Evolutionary conservation across 2,888 invertebrate genomes (phyloP).

Genomic region (Caenorhabditis doughertyi): DNA sequence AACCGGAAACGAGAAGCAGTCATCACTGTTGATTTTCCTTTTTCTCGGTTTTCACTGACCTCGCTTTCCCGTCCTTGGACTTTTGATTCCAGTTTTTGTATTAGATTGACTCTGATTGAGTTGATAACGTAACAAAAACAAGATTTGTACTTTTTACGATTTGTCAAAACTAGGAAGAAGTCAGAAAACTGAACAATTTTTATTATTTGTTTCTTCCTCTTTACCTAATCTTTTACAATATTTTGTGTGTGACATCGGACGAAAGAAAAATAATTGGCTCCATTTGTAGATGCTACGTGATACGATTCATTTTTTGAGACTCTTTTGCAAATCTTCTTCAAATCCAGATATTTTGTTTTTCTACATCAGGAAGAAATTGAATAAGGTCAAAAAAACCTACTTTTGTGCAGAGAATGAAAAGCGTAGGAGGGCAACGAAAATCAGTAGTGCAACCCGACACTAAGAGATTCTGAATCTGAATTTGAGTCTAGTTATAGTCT

Average conservation of each 20-base stretch:
- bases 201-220: background rate
- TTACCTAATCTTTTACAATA: background rate
- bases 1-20: slow-evolving; percentile 3
- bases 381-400: slow-evolving; percentile 14
- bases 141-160: slow-evolving; percentile 9
- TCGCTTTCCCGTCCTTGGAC: background rate
- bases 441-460: slow-evolving; percentile 56
- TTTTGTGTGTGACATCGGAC: slow-evolving; percentile 24
- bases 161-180: background rate
- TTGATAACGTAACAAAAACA: slow-evolving; percentile 1
- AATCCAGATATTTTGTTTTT: slow-evolving; percentile 12
- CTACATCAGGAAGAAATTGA: background rate
- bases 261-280: slow-evolving; percentile 46
- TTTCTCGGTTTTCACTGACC: background rate
- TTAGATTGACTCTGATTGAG: background rate
- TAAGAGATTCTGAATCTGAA: background rate
- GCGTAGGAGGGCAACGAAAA: slow-evolving; percentile 38
- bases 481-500: slow-evolving; percentile 26
- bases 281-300: slow-evolving; percentile 48
- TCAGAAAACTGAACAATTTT: slow-evolving; percentile 1
- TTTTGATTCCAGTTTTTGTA: slow-evolving; percentile 3
- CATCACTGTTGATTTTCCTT: slow-evolving; percentile 14
- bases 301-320: slow-evolving; percentile 35
- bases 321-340: background rate
- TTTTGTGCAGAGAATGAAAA: slow-evolving; percentile 33